Conservation (phyloP, 2,797 vertebrate species). For the Rhinoraja longicauda region DNA sequence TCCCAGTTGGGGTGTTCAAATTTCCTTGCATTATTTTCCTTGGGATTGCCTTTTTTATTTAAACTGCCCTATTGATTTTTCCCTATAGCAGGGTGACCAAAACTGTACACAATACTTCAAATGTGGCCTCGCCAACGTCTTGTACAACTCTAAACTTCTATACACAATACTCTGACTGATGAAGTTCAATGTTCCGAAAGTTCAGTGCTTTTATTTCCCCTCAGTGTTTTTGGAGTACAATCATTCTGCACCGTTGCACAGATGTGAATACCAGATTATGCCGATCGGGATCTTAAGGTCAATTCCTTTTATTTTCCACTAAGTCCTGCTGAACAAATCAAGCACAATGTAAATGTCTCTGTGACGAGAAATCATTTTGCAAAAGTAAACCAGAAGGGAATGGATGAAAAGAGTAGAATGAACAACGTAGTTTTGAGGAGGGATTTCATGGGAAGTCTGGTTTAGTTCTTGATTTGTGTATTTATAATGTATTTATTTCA, state of each 20-base stretch:
- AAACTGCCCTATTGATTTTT: background rate
- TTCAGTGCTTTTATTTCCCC: background rate
- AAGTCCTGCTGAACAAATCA: constrained; percentile 29
- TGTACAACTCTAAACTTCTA: too few species aligned
- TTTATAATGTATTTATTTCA: constrained; percentile 35
- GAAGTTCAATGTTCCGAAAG: background rate
- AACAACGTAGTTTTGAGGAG: background rate
- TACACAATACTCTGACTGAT: too few species aligned
- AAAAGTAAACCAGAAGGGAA: constrained; percentile 19
- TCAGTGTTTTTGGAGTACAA: background rate
- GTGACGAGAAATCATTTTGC: background rate
- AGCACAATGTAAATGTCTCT: background rate
- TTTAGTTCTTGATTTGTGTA: constrained; percentile 29
- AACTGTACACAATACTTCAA: too few species aligned
- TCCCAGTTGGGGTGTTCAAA: background rate
- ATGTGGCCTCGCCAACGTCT: too few species aligned
- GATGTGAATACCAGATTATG: background rate
- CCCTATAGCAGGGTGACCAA: too few species aligned
- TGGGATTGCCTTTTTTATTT: background rate
- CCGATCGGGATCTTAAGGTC: constrained; percentile 34
- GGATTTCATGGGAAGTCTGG: background rate
- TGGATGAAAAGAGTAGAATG: background rate
- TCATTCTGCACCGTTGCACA: constrained; percentile 25
- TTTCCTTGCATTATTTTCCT: background rate
- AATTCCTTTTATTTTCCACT: constrained; percentile 32